These are phyloP conservation scores for Ichneumoninae sp. DNA, from an alignment of 2,888 invertebrate species.

Conservation along the genomic window DNA sequence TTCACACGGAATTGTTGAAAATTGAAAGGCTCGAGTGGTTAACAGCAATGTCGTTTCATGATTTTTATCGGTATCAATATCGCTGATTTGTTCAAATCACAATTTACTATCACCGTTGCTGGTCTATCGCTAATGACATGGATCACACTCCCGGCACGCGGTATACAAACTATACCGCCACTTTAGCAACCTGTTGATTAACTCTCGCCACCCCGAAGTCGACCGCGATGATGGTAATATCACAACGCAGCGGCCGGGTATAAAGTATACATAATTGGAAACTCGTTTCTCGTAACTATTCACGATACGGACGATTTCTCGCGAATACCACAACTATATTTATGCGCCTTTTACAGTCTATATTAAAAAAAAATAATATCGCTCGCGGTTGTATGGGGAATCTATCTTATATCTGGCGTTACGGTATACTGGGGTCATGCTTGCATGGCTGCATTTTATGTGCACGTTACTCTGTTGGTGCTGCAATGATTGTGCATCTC, in stretches of 20 bases:
- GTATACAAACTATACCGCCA: conserved; percentile 6
- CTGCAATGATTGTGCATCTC: conserved; percentile 42
- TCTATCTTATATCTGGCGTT: conserved; percentile 43
- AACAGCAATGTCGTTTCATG: not conserved
- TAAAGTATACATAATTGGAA: conserved; percentile 64
- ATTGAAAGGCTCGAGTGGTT: not conserved
- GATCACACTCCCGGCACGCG: conserved; percentile 27
- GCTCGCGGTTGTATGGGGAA: conserved; percentile 6
- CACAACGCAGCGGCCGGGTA: conserved; percentile 60
- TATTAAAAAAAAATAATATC: conserved; percentile 25
- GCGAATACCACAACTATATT: conserved; percentile 36
- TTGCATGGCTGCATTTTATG: conserved; percentile 1
- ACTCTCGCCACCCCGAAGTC: conserved; percentile 29
- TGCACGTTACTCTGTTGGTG: not conserved
- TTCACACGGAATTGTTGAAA: not conserved
- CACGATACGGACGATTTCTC: conserved; percentile 58
- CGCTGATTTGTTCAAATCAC: conserved; percentile 75
- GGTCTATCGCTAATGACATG: conserved; percentile 50
- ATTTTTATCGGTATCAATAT: conserved; percentile 55
- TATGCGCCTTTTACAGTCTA: conserved; percentile 7
- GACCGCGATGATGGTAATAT: conserved; percentile 57
- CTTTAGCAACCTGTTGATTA: conserved; percentile 15
- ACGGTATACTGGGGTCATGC: conserved; percentile 12
- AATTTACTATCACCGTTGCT: conserved; percentile 35
- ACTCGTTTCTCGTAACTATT: conserved; percentile 64